Evolutionary conservation across 2,113 vertebrate species (phyloP).

Genomic region (Xenus cinereus): DNA sequence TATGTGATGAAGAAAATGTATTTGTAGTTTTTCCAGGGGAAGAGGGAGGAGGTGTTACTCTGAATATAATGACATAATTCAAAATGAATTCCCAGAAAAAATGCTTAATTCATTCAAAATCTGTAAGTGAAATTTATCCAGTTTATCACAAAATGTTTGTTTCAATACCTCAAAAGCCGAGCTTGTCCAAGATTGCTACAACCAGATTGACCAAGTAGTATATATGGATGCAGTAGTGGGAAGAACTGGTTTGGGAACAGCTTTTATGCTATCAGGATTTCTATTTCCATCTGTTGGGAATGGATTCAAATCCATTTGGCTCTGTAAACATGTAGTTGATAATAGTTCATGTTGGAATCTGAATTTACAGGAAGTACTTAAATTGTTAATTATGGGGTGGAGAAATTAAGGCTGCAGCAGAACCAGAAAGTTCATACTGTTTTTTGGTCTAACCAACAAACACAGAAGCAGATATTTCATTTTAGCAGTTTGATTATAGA

Average conservation of each 20-base stretch:
- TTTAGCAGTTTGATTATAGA: background rate
- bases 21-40: background rate
- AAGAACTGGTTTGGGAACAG: background rate
- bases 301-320: slow-evolving; percentile 12
- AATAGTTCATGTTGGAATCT: background rate
- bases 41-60: background rate
- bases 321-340: background rate
- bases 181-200: background rate
- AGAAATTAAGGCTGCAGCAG: background rate
- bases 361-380: slow-evolving; percentile 11
- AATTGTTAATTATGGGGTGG: background rate
- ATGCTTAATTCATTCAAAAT: background rate
- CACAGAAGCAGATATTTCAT: background rate
- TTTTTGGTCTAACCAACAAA: background rate
- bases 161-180: background rate
- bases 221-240: background rate
- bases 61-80: background rate
- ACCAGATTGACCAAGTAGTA: slow-evolving; percentile 14
- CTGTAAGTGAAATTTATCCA: background rate
- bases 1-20: background rate
- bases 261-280: background rate
- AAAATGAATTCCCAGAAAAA: background rate
- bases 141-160: background rate
- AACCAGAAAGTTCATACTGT: background rate
- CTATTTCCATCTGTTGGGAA: slow-evolving; percentile 48